Base-by-base conservation (phyloP, 2,797 vertebrate species). In the Diceros bicornis region DNA sequence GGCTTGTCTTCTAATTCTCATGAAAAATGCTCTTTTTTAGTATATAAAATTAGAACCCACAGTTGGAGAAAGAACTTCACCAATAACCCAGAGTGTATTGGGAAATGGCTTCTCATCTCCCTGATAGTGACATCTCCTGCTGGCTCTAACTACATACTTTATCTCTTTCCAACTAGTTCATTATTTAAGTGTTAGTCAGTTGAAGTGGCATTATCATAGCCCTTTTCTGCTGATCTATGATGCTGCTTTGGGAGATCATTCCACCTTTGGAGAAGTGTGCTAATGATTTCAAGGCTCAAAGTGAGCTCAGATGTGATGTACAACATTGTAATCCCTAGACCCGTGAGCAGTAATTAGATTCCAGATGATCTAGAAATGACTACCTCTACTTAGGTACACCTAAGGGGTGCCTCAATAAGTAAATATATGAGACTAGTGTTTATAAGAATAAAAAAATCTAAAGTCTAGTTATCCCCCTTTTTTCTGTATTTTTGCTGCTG, bases 121-220 rank as follows among this genome's bases (percentile, higher is more conserved):
- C 23, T 29, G 13, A 86, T 29, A 59, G 34, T 75, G 57, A 78
- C 59, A 44, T 44, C 23, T 83, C 23, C 69, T 93, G 17, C 20
- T 95, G 74, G 18, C 68, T 94, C n/a, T 90, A 37, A 89, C 32
- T 75, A 71, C 7, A 59, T 34, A 81, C 27, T 83, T 96, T 66
- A 57, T 83, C 18, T 66, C 44, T 84, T 94, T 82, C 16, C 71
- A 74, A 57, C 12, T 72, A 83, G 27, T 84, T 93, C n/a, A 79
- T 92, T 64, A 95, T 59, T 91, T 91, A 93, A 93, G 32, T 57
- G 34, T 71, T 61, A 82, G 16, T 74, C 20, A 83, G 47, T 89
- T 85, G 32, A 95, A 66, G 16, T 82, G 32, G 41, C n/a, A 93
- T 89, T 92, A 74, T 86, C 7, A 68, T 77, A 85, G 34, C 47